These are phyloP conservation scores for Tetrao urogallus DNA, from an alignment of 2,113 vertebrate genomes.

Conservation along the genomic window DNA sequence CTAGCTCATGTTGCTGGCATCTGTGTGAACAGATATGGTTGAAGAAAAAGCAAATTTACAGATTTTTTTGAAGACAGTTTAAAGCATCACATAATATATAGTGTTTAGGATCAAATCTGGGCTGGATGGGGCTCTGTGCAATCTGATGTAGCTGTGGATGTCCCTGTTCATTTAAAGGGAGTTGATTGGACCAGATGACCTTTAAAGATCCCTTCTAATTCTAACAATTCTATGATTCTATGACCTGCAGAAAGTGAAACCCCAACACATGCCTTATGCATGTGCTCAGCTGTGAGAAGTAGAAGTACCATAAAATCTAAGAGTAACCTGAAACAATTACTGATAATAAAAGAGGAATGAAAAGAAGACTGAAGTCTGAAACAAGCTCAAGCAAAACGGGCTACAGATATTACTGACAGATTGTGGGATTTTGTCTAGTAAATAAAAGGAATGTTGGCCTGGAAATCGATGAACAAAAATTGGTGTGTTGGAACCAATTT, in stretches of 20 bases:
- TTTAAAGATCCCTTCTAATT: too few species aligned
- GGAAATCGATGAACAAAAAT: constrained; percentile 43
- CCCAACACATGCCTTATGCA: accelerated
- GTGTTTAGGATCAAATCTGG: too few species aligned
- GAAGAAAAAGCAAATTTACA: too few species aligned
- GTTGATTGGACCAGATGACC: too few species aligned
- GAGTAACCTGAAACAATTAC: neutral
- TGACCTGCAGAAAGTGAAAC: neutral
- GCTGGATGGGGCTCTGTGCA: too few species aligned
- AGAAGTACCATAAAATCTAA: neutral
- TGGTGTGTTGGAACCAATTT: constrained; percentile 49
- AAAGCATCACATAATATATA: too few species aligned
- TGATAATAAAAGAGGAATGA: neutral
- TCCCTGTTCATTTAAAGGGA: too few species aligned
- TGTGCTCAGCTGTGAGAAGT: neutral
- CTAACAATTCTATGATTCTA: too few species aligned
- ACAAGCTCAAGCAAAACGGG: neutral
- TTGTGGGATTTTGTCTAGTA: constrained; percentile 6
- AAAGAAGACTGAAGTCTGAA: neutral
- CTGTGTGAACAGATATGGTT: too few species aligned
- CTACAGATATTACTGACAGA: neutral
- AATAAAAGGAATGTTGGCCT: neutral
- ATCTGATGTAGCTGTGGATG: too few species aligned
- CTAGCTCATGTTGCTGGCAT: too few species aligned
- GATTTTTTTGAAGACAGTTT: too few species aligned